Evolutionary conservation across 2,888 invertebrate genomes (phyloP).

Genomic region (Apotomis capreana): DNA sequence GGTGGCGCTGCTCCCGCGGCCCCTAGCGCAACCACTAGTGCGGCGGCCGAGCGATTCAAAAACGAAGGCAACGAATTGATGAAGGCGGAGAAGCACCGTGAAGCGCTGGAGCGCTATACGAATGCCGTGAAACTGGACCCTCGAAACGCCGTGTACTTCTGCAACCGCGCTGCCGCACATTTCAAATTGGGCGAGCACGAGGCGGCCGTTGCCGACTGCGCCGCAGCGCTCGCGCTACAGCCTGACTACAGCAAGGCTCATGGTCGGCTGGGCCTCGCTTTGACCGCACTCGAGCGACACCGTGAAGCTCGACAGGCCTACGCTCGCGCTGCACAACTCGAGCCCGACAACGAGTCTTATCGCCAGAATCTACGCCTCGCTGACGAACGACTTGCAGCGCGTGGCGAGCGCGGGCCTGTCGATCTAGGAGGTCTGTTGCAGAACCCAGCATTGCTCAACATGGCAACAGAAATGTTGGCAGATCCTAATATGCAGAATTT

Average conservation of each 20-base stretch:
- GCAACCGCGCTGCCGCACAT: slow-evolving; percentile 98
- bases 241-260: slow-evolving; percentile 97
- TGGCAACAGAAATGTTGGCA: slow-evolving; percentile 93
- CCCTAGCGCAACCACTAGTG: slow-evolving; percentile 85
- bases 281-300: slow-evolving; percentile 91
- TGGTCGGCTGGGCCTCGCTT: slow-evolving; percentile 94
- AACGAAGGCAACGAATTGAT: slow-evolving; percentile 95
- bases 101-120: slow-evolving; percentile 93
- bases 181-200: slow-evolving; percentile 94
- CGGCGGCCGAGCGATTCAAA: slow-evolving; percentile 92
- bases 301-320: slow-evolving; percentile 94
- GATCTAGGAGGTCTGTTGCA: slow-evolving; percentile 87
- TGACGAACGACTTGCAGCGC: slow-evolving; percentile 86
- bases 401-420: slow-evolving; percentile 85
- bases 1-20: slow-evolving; percentile 47
- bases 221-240: slow-evolving; percentile 93
- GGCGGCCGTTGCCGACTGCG: slow-evolving; percentile 94
- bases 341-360: slow-evolving; percentile 96
- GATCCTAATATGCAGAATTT: slow-evolving; percentile 93
- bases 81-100: slow-evolving; percentile 90
- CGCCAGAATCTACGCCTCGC: slow-evolving; percentile 93
- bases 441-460: slow-evolving; percentile 92
- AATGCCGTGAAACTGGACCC: slow-evolving; percentile 95
- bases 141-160: slow-evolving; percentile 96
- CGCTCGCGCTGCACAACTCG: slow-evolving; percentile 93